Percentiles rank a stretch among this genome's conserved stretches.
These are phyloP conservation scores for Rhipidura dahli DNA, from an alignment of 2,113 vertebrate species.

Conservation along the genomic window DNA sequence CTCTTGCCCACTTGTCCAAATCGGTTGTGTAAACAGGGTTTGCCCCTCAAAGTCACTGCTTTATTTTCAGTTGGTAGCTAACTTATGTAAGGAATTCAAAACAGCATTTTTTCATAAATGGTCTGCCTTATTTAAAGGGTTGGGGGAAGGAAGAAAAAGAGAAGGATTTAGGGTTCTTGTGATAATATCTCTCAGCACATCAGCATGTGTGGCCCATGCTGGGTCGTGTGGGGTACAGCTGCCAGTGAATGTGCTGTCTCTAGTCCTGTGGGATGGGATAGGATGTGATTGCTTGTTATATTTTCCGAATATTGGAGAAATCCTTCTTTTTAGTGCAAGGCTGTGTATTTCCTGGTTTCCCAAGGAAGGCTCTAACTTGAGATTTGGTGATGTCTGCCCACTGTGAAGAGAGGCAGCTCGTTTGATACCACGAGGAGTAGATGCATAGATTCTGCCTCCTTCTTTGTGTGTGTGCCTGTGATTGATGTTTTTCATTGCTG, in stretches of 20 bases:
- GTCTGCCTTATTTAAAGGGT: neutral
- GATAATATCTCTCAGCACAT: accelerated
- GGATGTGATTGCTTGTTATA: accelerated
- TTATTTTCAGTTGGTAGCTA: neutral
- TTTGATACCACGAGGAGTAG: neutral
- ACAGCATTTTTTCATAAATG: neutral
- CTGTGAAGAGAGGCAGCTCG: neutral
- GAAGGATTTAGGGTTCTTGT: neutral
- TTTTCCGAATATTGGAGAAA: neutral
- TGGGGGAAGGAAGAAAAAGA: neutral
- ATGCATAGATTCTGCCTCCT: neutral
- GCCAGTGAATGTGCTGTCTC: neutral
- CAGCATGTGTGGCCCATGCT: accelerated
- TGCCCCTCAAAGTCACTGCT: neutral
- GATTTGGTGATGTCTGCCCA: neutral
- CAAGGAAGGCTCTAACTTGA: neutral
- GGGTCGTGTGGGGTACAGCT: neutral
- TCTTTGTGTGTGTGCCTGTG: neutral
- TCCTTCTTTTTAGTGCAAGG: neutral
- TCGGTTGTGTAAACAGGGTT: neutral
- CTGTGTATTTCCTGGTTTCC: neutral
- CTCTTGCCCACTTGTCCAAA: neutral
- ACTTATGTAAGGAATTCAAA: neutral
- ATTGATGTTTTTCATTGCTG: slow-evolving; percentile 63
- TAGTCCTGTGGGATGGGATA: neutral